Base-by-base conservation (phyloP, 1,140 invertebrate species). In the Drosophila leontia region DNA sequence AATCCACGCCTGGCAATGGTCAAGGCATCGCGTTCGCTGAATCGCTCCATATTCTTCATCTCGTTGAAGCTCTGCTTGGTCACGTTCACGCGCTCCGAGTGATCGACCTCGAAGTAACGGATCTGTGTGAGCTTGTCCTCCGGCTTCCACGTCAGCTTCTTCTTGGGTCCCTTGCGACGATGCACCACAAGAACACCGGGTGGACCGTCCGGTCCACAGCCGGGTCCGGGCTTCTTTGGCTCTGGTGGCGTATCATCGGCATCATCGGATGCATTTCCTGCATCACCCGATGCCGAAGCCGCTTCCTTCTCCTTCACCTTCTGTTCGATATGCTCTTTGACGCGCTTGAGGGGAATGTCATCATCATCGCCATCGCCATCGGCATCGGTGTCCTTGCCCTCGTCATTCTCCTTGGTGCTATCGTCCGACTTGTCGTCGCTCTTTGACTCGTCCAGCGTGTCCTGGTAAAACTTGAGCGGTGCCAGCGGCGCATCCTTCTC, bases 81-180 rank as follows among this genome's bases (percentile, higher is more conserved):
- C 0, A 99, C 98, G 93, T 99, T 99, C 1, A 98, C 97, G 90
- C 98, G 95, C 93, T 99, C 98, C 5, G 96, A 98, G 93, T 98
- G 98, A 93, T 99, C 98, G 45, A 98, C 92, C 92, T 98, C 97
- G 93, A 99, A 99, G 88, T 96, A 98, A 79, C 96, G 95, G 45
- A 98, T 94, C 72, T 97, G 95, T 84, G 96, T 96, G 17, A 99
- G 93, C 57, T 98, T 95, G 9, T 95, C 93, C 74, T 97, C 97
- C 11, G 95, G 94, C 83, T 96, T 96, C 97, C 98, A 99, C 64
- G 94, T 95, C 3, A 99, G 95, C 76, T 94, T 94, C 92, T 98
- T 97, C 84, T 98, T 98, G 0, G 96, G 95, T 3, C 96, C 96
- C 91, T 95, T 96, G 72, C 94, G 92, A 2, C 91, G 78, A 32